Percentiles rank a stretch among this genome's conserved stretches.
phyloP scores from a whole-genome alignment of 2,113 vertebrate species.

The Tor tambroides region DNA sequence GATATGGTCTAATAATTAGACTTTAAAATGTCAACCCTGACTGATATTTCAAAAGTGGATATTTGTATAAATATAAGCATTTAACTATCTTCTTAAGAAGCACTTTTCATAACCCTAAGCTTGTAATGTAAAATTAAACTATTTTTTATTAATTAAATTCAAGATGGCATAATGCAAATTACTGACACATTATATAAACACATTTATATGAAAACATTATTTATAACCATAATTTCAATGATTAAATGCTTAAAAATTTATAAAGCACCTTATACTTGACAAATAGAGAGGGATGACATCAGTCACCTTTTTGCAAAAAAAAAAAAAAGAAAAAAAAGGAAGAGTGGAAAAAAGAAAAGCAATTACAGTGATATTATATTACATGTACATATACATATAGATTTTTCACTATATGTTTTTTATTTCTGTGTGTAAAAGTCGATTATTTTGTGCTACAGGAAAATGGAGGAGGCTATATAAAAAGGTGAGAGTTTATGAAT shows the following conservation, averaged over 20 bases:
- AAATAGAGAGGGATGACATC: neutral
- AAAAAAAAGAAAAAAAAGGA: too few species aligned
- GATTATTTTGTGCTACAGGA: neutral
- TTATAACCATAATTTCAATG: neutral
- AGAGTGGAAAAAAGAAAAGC: too few species aligned
- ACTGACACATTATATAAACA: neutral
- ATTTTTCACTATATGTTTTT: neutral
- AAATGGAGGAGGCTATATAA: neutral
- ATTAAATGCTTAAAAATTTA: neutral
- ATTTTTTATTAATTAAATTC: neutral
- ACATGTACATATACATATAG: neutral
- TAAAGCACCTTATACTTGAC: neutral
- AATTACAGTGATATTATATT: neutral
- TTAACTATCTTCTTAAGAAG: neutral
- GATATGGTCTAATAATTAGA: neutral
- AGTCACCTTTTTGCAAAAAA: neutral
- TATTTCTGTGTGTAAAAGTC: neutral
- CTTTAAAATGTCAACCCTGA: neutral
- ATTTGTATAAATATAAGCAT: neutral
- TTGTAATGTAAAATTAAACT: neutral
- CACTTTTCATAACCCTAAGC: neutral
- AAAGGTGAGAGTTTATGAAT: constrained; percentile 13
- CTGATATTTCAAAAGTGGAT: neutral
- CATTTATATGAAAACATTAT: neutral
- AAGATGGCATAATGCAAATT: neutral